These are phyloP conservation scores for Bostrychus sinensis DNA, from an alignment of 2,113 vertebrate genomes.

Conservation along the genomic window DNA sequence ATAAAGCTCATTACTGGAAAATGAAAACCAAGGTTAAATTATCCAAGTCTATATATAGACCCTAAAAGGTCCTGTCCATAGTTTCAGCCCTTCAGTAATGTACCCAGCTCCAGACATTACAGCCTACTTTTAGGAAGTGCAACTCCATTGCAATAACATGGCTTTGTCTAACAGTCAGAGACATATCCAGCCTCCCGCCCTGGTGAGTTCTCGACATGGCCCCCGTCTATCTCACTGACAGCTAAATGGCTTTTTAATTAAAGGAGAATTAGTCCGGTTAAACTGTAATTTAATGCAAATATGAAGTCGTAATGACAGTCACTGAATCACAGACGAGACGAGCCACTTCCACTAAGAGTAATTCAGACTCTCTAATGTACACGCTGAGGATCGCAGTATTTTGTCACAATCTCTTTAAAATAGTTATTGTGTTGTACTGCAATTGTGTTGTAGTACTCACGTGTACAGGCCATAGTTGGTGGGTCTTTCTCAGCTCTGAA, in stretches of 20 bases:
- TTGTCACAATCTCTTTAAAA: neutral
- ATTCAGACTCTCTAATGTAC: slow-evolving; percentile 81
- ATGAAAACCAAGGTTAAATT: neutral
- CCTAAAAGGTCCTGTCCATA: too few species aligned
- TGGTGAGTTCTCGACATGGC: slow-evolving; percentile 56
- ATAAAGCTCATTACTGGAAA: too few species aligned
- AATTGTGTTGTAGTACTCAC: slow-evolving; percentile 78
- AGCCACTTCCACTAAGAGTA: slow-evolving; percentile 88
- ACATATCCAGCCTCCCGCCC: slow-evolving; percentile 56
- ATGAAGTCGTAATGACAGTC: slow-evolving; percentile 92
- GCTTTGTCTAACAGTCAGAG: slow-evolving; percentile 41
- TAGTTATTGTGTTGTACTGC: neutral
- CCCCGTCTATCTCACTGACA: slow-evolving; percentile 83
- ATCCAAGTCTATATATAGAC: slow-evolving; percentile 8
- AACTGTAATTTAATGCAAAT: slow-evolving; percentile 98
- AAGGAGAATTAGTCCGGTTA: slow-evolving; percentile 91
- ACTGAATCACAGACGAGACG: slow-evolving; percentile 91
- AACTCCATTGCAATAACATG: slow-evolving; percentile 30
- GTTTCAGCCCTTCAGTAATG: slow-evolving; percentile 12
- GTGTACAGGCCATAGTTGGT: slow-evolving; percentile 94
- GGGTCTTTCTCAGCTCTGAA: slow-evolving; percentile 93
- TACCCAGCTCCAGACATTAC: slow-evolving; percentile 12
- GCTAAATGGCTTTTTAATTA: slow-evolving; percentile 97
- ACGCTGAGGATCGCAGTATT: slow-evolving; percentile 44
- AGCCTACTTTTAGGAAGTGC: neutral